A percentile compares a stretch with the other conserved stretches of the same genome.
phyloP scores from a whole-genome alignment of 2,113 vertebrate genomes.

The Python bivittatus region DNA sequence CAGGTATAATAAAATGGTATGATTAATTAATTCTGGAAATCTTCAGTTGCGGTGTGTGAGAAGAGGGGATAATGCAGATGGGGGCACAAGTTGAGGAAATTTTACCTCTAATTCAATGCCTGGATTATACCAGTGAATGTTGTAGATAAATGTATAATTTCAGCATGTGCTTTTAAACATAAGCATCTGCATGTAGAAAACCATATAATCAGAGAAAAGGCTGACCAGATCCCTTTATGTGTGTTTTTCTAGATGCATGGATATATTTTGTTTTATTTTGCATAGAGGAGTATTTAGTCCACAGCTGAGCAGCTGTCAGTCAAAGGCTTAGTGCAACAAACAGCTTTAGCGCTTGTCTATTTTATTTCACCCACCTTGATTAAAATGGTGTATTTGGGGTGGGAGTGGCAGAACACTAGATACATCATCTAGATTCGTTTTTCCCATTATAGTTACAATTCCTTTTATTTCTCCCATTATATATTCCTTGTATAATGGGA shows the following conservation, averaged over 20 bases:
- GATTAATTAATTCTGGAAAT: not conserved
- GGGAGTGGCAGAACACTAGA: not conserved
- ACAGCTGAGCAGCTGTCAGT: not conserved
- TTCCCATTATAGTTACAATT: not conserved
- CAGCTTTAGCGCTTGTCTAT: not conserved
- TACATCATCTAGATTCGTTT: not conserved
- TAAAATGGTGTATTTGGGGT: not conserved
- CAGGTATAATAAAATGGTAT: too few relatives aligned
- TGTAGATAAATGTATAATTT: not conserved
- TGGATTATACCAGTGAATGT: not conserved
- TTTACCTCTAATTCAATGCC: not conserved
- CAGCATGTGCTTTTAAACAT: not conserved
- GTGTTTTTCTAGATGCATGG: not conserved
- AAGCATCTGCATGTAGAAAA: not conserved
- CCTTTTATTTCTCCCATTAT: not conserved
- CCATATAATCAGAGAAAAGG: not conserved
- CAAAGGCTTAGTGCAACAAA: not conserved
- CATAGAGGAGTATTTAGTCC: not conserved
- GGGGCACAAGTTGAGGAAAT: not conserved
- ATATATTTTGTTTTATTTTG: not conserved
- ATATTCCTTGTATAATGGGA: too few relatives aligned
- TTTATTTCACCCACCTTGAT: not conserved
- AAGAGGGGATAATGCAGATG: too few relatives aligned
- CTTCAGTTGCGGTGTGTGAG: not conserved
- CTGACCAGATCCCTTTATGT: not conserved